Evolutionary conservation across 1,140 invertebrate genomes (phyloP), one percentile per base, ranked within the genome.

Genomic region (Pseudachorutes palmiensis): DNA sequence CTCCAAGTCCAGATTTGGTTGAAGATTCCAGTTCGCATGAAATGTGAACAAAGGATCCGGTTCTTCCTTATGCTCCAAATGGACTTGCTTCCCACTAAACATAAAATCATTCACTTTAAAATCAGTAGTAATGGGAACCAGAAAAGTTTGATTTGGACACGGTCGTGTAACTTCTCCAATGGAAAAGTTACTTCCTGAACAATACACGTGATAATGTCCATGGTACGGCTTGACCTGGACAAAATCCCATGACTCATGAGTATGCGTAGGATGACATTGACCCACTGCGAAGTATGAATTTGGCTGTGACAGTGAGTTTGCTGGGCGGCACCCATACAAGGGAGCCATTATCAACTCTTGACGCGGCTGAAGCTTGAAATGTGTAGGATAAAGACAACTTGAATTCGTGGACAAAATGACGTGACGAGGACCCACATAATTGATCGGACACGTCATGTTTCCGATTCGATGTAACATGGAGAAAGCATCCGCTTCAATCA

Each of bases 161-260:
- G 14, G 26, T 24, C 30, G 26, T 9, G 26, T 22, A 3, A 62
- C 14, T 19, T 32, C 28, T 14, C 14, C 60, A 31, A 62, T 62
- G 16, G 60, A 41, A 24, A 62, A 9, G 30, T 62, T 62, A 28
- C 24, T 31, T 36, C 55, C 67, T 26, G 28, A n/a, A 22, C 67
- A 69, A 62, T 69, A 69, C 0, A 69, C 49, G 36, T 69, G 48
- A 19, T 69, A 29, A 2, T 41, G 55, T 1, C 31, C 31, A 33
- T 69, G 48, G 33, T 45, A 69, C 2, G 41, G 31, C 22, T 65
- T 69, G 1, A 65, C 5, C 59, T 69, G 62, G 12, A 68, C 41
- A 30, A 63, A 68, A 12, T 68, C 49, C 12, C 24, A 14, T 14
- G 24, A 31, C 3, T 68, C 66, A 12, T 63, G 32, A 0, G 24